These are phyloP conservation scores for Watersipora subatra DNA, from an alignment of 1,140 invertebrate genomes.

Conservation along the genomic window DNA sequence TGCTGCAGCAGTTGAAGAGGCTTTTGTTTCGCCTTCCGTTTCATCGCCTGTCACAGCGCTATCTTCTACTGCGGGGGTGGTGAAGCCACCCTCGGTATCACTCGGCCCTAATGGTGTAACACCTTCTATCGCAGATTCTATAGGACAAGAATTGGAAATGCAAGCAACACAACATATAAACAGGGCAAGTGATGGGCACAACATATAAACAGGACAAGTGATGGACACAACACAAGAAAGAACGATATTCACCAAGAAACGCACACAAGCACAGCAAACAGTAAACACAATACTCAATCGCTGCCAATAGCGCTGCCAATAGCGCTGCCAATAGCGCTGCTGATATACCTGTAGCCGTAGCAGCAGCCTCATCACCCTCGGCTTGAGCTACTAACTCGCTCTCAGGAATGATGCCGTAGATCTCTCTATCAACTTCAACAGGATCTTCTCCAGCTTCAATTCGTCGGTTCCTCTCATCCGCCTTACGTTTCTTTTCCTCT, in stretches of 20 bases:
- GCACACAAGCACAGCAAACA: too few species aligned
- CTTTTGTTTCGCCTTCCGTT: not conserved
- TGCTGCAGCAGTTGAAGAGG: not conserved
- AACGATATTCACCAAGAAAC: too few species aligned
- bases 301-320: too few species aligned
- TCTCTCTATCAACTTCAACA: not conserved
- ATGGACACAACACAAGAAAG: too few species aligned
- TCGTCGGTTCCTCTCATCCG: constrained; percentile 21
- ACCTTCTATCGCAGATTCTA: not conserved
- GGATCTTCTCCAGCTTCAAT: constrained; percentile 21
- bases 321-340: too few species aligned
- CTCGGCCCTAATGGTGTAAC: not conserved
- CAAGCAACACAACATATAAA: too few species aligned
- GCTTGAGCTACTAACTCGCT: not conserved
- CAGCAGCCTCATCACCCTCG: not conserved
- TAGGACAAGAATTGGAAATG: too few species aligned
- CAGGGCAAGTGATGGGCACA: not conserved
- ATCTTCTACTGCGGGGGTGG: not conserved
- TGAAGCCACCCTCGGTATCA: not conserved
- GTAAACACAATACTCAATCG: too few species aligned
- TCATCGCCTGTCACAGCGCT: not conserved
- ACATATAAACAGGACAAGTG: not conserved
- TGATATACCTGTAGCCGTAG: not conserved
- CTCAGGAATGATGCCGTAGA: not conserved
- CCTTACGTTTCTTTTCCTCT: constrained; percentile 20